These are phyloP conservation scores for Heliconius charithonia DNA, from an alignment of 2,888 invertebrate species.

Conservation along the genomic window DNA sequence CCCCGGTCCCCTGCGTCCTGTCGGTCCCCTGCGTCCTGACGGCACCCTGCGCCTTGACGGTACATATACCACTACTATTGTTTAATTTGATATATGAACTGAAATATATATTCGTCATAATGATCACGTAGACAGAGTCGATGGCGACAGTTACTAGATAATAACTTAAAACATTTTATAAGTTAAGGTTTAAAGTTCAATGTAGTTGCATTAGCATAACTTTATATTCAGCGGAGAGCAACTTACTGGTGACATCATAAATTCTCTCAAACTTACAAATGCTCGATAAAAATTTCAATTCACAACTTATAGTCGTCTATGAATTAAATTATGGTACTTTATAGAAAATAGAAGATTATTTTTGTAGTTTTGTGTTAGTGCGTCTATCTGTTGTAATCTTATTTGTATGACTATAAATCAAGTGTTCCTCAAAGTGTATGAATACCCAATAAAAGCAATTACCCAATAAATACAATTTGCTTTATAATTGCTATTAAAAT, in stretches of 20 bases:
- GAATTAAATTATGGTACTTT: conserved; percentile 59
- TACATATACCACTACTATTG: no score
- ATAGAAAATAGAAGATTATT: conserved; percentile 14
- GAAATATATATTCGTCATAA: neutral
- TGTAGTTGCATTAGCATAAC: conserved; percentile 79
- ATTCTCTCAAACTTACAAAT: conserved; percentile 77
- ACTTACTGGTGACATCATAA: conserved; percentile 78
- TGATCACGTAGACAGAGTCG: conserved; percentile 10
- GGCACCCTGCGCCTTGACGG: no score
- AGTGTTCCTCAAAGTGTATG: no score
- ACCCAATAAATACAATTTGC: neutral
- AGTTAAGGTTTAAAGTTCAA: conserved; percentile 72
- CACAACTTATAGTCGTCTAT: conserved; percentile 71
- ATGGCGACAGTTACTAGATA: conserved; percentile 45
- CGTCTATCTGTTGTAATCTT: neutral
- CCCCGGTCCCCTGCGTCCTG: no score
- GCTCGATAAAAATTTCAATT: conserved; percentile 73
- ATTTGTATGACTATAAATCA: neutral
- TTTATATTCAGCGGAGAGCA: conserved; percentile 78
- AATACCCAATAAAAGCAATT: neutral
- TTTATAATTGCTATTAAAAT: neutral
- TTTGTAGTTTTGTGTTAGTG: neutral
- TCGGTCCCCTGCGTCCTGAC: no score
- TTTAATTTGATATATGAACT: neutral
- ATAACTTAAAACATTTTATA: conserved; percentile 72